Percentiles rank a stretch among this genome's conserved stretches.
Evolutionary conservation across 2,888 invertebrate species (phyloP).

Genomic region (Prionchulus punctatus): DNA sequence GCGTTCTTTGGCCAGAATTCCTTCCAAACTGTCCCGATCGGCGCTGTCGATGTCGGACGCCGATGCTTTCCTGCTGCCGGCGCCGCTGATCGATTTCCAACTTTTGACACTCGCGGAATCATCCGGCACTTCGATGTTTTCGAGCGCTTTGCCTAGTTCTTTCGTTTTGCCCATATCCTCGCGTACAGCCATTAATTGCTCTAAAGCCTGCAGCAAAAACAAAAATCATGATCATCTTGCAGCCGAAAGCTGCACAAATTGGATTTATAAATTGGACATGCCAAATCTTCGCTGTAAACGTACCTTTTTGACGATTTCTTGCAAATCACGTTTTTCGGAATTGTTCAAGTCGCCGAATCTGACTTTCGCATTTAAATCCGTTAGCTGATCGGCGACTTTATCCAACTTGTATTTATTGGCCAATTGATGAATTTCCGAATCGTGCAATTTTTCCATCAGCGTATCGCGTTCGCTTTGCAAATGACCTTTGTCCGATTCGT

Average conservation of each 20-base stretch:
- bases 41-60: not conserved
- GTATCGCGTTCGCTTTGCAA: constrained; percentile 24
- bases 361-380: not conserved
- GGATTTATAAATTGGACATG: too few species aligned
- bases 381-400: constrained; percentile 26
- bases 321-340: not conserved
- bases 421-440: constrained; percentile 27
- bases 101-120: not conserved
- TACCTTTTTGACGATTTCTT: not conserved
- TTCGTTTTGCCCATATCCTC: constrained; percentile 13
- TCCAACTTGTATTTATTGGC: constrained; percentile 29
- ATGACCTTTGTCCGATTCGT: constrained; percentile 12
- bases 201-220: constrained; percentile 7
- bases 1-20: not conserved
- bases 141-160: constrained; percentile 11
- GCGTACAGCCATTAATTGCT: constrained; percentile 10
- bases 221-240: not conserved
- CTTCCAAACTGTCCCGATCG: not conserved
- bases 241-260: not conserved
- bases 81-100: not conserved
- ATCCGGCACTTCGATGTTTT: not conserved
- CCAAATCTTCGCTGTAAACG: not conserved
- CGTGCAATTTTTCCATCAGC: constrained; percentile 25
- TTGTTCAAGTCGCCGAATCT: not conserved
- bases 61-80: not conserved